phyloP scores from a whole-genome alignment of 2,113 vertebrate species.

The Dicerorhinus sumatrensis region DNA sequence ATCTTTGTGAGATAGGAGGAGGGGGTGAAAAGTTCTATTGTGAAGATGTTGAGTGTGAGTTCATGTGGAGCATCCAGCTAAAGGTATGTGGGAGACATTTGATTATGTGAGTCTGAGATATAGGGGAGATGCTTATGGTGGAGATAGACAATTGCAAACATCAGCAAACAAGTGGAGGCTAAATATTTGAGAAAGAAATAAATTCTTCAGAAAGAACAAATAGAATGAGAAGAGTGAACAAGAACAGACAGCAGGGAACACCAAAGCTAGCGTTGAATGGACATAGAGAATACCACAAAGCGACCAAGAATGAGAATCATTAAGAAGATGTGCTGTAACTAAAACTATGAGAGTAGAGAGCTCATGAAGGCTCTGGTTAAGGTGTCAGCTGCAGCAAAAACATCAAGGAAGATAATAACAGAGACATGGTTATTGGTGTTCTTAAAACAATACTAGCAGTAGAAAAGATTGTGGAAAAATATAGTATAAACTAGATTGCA shows the following conservation, averaged over 20 bases:
- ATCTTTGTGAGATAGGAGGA: neutral
- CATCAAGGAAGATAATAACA: neutral
- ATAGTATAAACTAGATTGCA: neutral
- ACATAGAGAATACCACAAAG: neutral
- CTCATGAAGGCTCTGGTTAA: neutral
- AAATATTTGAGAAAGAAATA: neutral
- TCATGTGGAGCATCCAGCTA: neutral
- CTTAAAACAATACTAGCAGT: neutral
- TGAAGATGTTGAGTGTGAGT: neutral
- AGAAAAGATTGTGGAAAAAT: neutral
- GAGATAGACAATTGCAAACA: neutral
- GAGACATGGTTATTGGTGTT: neutral
- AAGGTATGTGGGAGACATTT: neutral
- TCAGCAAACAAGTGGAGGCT: neutral
- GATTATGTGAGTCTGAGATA: neutral
- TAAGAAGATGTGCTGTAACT: rapidly evolving
- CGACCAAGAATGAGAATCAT: neutral
- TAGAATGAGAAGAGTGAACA: neutral
- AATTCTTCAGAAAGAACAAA: neutral
- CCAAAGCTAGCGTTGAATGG: neutral
- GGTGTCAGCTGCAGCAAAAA: neutral
- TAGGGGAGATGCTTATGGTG: neutral
- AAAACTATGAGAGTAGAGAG: neutral
- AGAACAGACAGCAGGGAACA: neutral
- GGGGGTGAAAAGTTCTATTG: neutral